These are phyloP conservation scores for Eolophus roseicapilla DNA, from an alignment of 2,113 vertebrate species.

Conservation along the genomic window DNA sequence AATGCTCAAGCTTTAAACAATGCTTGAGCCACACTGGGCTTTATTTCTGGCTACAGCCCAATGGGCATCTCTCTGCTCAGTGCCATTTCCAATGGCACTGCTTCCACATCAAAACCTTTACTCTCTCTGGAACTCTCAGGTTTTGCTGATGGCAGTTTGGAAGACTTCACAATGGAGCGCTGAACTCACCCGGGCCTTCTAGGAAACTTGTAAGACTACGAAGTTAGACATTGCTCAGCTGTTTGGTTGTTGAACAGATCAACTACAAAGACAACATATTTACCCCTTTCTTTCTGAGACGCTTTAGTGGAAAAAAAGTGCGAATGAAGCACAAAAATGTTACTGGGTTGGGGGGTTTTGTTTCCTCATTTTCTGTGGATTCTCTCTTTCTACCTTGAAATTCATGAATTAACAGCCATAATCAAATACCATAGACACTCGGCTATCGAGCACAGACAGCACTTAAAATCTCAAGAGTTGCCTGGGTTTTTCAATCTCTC, in stretches of 20 bases:
- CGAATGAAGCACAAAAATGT: background rate
- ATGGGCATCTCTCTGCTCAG: background rate
- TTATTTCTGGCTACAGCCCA: background rate
- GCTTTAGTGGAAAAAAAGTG: background rate
- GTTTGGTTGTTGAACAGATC: background rate
- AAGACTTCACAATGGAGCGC: background rate
- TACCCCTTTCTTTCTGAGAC: background rate
- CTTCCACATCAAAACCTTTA: background rate
- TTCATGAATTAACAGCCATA: background rate
- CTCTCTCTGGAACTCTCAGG: background rate
- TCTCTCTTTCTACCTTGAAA: background rate
- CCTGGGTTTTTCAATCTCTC: background rate
- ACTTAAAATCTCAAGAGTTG: background rate
- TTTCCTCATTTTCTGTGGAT: background rate
- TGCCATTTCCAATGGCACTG: background rate
- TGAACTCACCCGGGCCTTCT: background rate
- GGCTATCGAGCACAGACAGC: background rate
- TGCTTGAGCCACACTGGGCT: accelerated
- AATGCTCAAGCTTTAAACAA: accelerated
- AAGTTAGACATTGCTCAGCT: background rate
- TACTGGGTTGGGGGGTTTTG: accelerated
- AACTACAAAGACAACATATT: background rate
- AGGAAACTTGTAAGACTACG: background rate
- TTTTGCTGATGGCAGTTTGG: accelerated
- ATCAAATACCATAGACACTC: background rate